Conservation (phyloP, 1,140 invertebrate species). For the Vanessa atalanta region DNA sequence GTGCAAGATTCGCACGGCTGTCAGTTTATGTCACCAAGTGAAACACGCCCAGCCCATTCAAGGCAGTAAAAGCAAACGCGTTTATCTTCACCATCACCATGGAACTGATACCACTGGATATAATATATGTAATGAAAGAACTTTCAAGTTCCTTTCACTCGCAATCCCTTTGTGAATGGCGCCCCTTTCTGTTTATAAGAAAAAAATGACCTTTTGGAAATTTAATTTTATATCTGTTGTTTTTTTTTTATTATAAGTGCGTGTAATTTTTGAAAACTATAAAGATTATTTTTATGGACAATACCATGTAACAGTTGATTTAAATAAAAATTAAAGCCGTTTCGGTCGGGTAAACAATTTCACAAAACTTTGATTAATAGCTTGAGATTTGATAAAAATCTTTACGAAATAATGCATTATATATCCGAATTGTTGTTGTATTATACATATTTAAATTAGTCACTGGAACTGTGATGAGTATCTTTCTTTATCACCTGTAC, state of each 20-base stretch:
- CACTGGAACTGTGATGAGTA: too few species aligned
- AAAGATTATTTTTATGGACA: too few species aligned
- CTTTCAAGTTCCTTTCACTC: conserved; percentile 34
- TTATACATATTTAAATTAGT: too few species aligned
- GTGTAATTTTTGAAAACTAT: too few species aligned
- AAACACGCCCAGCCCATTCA: conserved; percentile 12
- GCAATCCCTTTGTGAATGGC: conserved; percentile 23
- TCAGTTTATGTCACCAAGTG: conserved; percentile 16
- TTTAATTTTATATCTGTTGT: conserved; percentile 7
- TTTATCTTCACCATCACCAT: conserved; percentile 23
- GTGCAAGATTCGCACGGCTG: neutral
- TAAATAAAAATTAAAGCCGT: too few species aligned
- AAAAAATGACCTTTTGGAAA: conserved; percentile 7
- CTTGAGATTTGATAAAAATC: too few species aligned
- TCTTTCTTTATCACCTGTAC: too few species aligned
- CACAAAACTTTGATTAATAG: too few species aligned
- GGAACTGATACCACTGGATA: conserved; percentile 13
- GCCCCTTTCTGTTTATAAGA: neutral
- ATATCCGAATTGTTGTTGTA: too few species aligned
- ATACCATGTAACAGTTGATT: too few species aligned
- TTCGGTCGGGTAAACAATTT: too few species aligned
- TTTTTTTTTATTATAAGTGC: neutral
- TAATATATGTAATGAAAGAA: conserved; percentile 21
- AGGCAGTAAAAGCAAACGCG: conserved; percentile 20
- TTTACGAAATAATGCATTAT: too few species aligned